A percentile compares a stretch with the other conserved stretches of the same genome.
Evolutionary conservation across 2,888 invertebrate species (phyloP).

Genomic region (Panopea generosa): DNA sequence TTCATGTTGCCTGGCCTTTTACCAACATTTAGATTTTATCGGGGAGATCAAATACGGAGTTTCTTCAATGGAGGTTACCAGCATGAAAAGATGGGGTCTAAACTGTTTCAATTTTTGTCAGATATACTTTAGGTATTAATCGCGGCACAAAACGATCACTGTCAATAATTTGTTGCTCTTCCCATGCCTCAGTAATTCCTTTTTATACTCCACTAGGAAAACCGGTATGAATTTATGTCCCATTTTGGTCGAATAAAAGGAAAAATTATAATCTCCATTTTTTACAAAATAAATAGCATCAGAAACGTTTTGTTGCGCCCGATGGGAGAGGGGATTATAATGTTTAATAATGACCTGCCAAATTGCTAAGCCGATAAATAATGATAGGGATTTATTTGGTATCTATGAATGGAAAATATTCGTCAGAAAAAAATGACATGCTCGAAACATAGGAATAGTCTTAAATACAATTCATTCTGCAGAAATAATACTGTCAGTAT

Average conservation of each 20-base stretch:
- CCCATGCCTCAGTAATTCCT: constrained; percentile 36
- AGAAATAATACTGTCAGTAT: no score
- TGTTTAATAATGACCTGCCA: constrained; percentile 62
- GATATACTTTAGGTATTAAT: constrained; percentile 54
- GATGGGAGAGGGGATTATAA: constrained; percentile 51
- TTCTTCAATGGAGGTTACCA: constrained; percentile 37
- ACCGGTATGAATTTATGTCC: constrained; percentile 57
- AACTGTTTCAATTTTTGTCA: constrained; percentile 49
- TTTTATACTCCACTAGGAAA: constrained; percentile 29
- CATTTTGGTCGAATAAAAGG: constrained; percentile 43
- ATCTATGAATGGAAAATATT: constrained; percentile 33
- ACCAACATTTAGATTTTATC: constrained; percentile 25
- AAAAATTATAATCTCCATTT: constrained; percentile 59
- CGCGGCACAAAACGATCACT: constrained; percentile 47
- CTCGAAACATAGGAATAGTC: no score
- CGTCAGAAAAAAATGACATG: no score
- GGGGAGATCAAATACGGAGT: constrained; percentile 26
- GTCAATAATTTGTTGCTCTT: constrained; percentile 63
- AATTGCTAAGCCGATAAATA: constrained; percentile 53
- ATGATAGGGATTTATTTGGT: constrained; percentile 44
- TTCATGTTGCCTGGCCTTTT: neutral
- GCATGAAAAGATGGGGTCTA: constrained; percentile 26
- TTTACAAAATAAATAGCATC: constrained; percentile 55
- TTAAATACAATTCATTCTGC: no score
- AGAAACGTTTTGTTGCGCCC: constrained; percentile 34